A percentile compares a stretch with the other conserved stretches of the same genome.
phyloP scores from a whole-genome alignment of 2,888 invertebrate species.

The Dryobotodes eremita region DNA sequence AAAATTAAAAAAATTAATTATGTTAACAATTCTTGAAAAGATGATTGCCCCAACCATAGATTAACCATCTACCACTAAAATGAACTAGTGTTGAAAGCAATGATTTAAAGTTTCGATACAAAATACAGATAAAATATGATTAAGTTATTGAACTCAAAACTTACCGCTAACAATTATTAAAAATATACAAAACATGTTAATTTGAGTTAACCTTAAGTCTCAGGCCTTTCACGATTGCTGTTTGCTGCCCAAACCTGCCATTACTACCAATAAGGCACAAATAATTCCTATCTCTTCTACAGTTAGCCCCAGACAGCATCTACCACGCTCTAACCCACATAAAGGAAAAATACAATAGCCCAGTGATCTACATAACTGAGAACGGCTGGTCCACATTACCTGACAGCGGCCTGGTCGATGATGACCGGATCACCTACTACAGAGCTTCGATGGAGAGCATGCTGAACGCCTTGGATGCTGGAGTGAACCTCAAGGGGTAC shows the following conservation, averaged over 20 bases:
- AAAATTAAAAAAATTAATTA: too few relatives aligned
- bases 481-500: slow-evolving; percentile 88
- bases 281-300: not conserved
- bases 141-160: too few relatives aligned
- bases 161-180: too few relatives aligned
- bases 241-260: not conserved
- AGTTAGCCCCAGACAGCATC: slow-evolving; percentile 56
- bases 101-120: too few relatives aligned
- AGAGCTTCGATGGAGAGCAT: slow-evolving; percentile 82
- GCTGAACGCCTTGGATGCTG: slow-evolving; percentile 82
- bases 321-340: slow-evolving; percentile 39
- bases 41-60: too few relatives aligned
- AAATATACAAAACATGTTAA: too few relatives aligned
- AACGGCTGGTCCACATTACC: slow-evolving; percentile 88
- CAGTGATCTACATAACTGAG: slow-evolving; percentile 90
- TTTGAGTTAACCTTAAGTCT: too few relatives aligned
- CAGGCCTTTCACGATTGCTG: not conserved
- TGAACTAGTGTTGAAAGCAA: too few relatives aligned
- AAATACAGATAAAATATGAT: too few relatives aligned
- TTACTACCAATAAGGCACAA: not conserved
- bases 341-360: slow-evolving; percentile 76
- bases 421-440: slow-evolving; percentile 81
- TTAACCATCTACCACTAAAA: too few relatives aligned
- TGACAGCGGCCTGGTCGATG: slow-evolving; percentile 79
- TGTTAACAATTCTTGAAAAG: too few relatives aligned